Conservation (phyloP, 1,140 invertebrate genomes). For the Metopolophium dirhodum region DNA sequence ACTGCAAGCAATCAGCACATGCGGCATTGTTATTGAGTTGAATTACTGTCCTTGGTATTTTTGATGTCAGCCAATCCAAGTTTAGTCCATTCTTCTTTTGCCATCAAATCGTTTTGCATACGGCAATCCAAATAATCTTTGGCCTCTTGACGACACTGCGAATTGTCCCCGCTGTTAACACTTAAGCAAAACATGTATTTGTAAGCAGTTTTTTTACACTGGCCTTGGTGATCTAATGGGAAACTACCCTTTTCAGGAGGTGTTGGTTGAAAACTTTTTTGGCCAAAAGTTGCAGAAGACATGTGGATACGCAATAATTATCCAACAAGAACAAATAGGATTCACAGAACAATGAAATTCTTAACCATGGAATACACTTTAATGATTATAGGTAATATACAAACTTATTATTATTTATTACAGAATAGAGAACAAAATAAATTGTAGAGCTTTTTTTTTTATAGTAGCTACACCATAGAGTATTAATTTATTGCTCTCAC, state of each 20-base stretch:
- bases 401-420: too few relatives aligned
- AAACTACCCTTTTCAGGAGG: conserved; percentile 88
- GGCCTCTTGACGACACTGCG: conserved; percentile 76
- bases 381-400: not conserved
- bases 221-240: conserved; percentile 89
- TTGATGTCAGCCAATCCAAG: conserved; percentile 71
- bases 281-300: conserved; percentile 84
- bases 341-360: not conserved
- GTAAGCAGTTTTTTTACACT: conserved; percentile 86
- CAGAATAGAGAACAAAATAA: too few relatives aligned
- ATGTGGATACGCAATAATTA: conserved; percentile 64
- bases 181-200: conserved; percentile 89
- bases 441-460: too few relatives aligned
- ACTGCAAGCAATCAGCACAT: conserved; percentile 78
- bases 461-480: too few relatives aligned
- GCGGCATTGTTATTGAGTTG: conserved; percentile 8
- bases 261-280: conserved; percentile 81
- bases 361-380: not conserved
- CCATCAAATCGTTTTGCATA: conserved; percentile 94
- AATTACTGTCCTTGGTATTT: not conserved
- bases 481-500: too few relatives aligned
- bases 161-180: conserved; percentile 76
- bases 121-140: conserved; percentile 89
- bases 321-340: not conserved
- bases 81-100: conserved; percentile 86